Conservation (phyloP, 2,888 invertebrate genomes). For the Lycophotia porphyrea region DNA sequence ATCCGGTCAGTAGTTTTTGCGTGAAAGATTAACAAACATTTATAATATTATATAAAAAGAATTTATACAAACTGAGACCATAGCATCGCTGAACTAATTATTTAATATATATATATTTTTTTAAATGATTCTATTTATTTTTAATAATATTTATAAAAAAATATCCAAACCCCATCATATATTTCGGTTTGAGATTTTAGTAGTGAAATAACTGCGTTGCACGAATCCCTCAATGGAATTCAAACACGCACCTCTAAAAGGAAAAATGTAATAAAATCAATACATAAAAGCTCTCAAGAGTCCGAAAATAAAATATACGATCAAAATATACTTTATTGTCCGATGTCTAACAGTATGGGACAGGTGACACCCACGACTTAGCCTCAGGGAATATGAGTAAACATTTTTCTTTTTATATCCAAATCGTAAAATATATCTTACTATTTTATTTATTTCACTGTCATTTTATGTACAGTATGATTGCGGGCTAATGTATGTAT, state of each 20-base stretch:
- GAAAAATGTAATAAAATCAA: conserved; percentile 34
- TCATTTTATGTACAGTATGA: not conserved
- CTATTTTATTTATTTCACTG: not conserved
- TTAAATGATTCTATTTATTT: too few relatives aligned
- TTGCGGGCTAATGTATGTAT: not conserved
- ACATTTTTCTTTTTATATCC: conserved; percentile 26
- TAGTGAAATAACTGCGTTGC: not conserved
- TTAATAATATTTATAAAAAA: too few relatives aligned
- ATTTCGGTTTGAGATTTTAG: not conserved
- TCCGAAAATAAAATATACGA: conserved; percentile 32
- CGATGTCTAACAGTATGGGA: conserved; percentile 30
- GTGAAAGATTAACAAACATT: too few relatives aligned
- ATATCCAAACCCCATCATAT: not conserved
- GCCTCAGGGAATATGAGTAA: conserved; percentile 37
- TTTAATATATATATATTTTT: too few relatives aligned
- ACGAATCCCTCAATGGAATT: conserved; percentile 3
- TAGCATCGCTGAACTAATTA: not conserved
- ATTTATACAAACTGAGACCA: not conserved
- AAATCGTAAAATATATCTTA: conserved; percentile 33
- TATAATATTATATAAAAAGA: too few relatives aligned
- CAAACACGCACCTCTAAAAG: conserved; percentile 15
- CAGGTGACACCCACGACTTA: conserved; percentile 49
- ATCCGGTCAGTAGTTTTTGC: too few relatives aligned
- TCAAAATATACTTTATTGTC: conserved; percentile 33
- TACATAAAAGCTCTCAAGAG: conserved; percentile 16